Evolutionary conservation across 2,797 vertebrate species (phyloP).

Genomic region (Poecilia picta): DNA sequence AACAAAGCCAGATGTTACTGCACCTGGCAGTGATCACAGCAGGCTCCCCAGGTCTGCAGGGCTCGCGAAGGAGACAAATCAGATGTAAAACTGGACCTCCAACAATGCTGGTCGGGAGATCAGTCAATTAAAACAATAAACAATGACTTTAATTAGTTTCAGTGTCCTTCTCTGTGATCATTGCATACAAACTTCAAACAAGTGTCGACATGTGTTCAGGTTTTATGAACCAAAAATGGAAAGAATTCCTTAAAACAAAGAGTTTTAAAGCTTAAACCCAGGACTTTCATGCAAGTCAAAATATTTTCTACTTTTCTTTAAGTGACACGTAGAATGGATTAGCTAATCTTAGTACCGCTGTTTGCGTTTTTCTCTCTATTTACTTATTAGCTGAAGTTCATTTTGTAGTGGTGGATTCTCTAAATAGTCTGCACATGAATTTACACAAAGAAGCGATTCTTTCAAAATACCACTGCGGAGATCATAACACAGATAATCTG

Average conservation of each 20-base stretch:
- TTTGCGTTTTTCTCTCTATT: neutral
- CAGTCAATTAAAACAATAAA: neutral
- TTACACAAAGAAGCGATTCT: neutral
- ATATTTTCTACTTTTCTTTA: neutral
- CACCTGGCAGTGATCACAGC: slow-evolving; percentile 67
- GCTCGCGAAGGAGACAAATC: slow-evolving; percentile 20
- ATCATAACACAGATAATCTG: neutral
- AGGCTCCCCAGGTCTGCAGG: slow-evolving; percentile 19
- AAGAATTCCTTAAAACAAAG: neutral
- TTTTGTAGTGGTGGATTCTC: neutral
- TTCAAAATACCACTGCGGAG: neutral
- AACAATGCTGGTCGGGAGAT: neutral
- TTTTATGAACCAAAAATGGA: neutral
- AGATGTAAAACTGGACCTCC: slow-evolving; percentile 21
- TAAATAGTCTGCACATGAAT: neutral
- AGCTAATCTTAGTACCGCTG: neutral
- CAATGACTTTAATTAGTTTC: neutral
- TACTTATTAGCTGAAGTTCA: neutral
- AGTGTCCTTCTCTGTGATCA: neutral
- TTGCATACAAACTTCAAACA: neutral
- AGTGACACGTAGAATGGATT: neutral
- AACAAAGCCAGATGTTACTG: slow-evolving; percentile 72
- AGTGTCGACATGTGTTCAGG: neutral
- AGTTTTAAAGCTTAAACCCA: neutral
- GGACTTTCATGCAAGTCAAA: neutral